Base-by-base conservation (phyloP, 2,113 vertebrate genomes). In the Alectura lathami region DNA sequence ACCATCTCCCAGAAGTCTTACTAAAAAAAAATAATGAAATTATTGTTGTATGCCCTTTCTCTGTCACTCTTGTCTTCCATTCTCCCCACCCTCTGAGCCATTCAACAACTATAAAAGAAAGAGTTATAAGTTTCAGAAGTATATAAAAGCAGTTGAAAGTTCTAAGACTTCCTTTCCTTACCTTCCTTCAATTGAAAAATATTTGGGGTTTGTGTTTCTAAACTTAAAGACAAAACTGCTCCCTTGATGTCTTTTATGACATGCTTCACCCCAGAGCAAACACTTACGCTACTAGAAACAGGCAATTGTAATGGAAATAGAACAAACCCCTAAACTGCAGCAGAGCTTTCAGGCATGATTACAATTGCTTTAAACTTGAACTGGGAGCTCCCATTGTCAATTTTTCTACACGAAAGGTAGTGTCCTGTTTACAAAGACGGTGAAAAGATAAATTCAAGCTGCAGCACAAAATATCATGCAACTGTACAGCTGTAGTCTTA, bases 81-180 rank as follows among this genome's bases (percentile, higher is more conserved):
- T 81, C 83, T 47, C 45, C 43, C 32, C 50, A 60, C 13, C 7
- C 29, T 27, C 16, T 3, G 8, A 84, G 77, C 34, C 42, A 22
- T 43, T 91, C 60, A 36, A 21, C 10, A 29, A 29, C 43, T n/a
- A 48, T 32, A 62, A 77, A 74, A 88, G 36, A 57, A 34, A 57
- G 18, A 57, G 12, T 57, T 57, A 57, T n/a, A 57, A 57, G 38
- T 78, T 88, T 45, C 47, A 90, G n/a, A 73, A 66, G 12, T 5
- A 3, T 64, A 57, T 21, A 40, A 17, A 89, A 91, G 60, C 29
- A 6, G 7, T 43, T 83, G 54, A 34, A 84, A 93, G 80, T 92
- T 62, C 27, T n/a, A 66, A 89, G 92, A 87, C 30, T 87, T 94
- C 34, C 47, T 69, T 81, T 78, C 56, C 54, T 93, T 70, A n/a